Conservation (phyloP, 35 echinoderm and acorn worm genomes). For the Amphiura filiformis region DNA sequence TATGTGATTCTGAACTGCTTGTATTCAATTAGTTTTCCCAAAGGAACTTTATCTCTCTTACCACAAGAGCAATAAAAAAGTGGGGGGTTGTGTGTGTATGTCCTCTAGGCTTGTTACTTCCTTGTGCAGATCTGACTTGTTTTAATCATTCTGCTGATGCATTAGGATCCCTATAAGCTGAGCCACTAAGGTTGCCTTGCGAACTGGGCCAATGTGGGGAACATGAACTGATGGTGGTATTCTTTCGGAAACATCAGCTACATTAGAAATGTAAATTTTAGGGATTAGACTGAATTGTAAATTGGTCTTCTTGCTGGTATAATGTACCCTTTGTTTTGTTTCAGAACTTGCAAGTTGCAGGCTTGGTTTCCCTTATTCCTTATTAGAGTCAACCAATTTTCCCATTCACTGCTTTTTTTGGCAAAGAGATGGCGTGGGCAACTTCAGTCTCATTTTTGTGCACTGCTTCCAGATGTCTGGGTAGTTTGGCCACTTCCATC, state of each 20-base stretch:
- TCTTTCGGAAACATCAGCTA: slow-evolving; percentile 41
- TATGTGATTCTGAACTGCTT: neutral
- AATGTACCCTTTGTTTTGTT: slow-evolving; percentile 47
- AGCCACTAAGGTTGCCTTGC: neutral
- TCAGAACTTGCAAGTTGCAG: slow-evolving; percentile 48
- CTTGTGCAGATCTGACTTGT: slow-evolving; percentile 25
- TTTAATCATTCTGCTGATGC: neutral
- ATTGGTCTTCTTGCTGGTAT: slow-evolving; percentile 44
- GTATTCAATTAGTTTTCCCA: too few species aligned
- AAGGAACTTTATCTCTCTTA: too few species aligned
- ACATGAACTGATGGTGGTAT: slow-evolving; percentile 43
- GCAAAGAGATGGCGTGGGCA: slow-evolving; percentile 8
- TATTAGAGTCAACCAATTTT: slow-evolving; percentile 38
- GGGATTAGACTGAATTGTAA: slow-evolving; percentile 34
- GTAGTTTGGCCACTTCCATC: slow-evolving; percentile 39
- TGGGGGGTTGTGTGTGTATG: too few species aligned
- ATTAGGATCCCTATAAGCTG: slow-evolving; percentile 19
- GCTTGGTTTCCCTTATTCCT: slow-evolving; percentile 53
- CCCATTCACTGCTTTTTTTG: slow-evolving; percentile 21
- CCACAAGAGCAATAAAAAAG: too few species aligned
- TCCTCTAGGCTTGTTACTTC: too few species aligned
- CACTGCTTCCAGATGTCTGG: slow-evolving; percentile 32
- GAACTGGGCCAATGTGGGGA: slow-evolving; percentile 33
- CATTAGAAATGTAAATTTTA: slow-evolving; percentile 65
- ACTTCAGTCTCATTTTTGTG: slow-evolving; percentile 55